These are phyloP conservation scores for Brachionus rotundiformis DNA, from an alignment of 1,140 invertebrate species.

Conservation along the genomic window DNA sequence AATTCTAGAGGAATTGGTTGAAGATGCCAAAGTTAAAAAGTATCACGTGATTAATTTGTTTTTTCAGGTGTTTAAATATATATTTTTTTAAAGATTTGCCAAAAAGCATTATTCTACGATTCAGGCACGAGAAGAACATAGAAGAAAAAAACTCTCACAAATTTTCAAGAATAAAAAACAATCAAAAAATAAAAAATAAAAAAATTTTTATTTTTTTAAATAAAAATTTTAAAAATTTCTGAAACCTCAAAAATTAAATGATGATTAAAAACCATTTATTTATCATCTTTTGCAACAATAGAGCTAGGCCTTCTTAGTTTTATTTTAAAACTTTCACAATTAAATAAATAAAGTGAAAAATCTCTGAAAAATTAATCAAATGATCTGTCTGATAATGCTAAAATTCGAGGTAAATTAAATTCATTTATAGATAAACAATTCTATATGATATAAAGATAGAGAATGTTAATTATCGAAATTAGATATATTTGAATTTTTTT, in stretches of 20 bases:
- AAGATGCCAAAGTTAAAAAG: slow-evolving; percentile 81
- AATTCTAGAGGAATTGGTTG: slow-evolving; percentile 85
- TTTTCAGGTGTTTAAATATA: background rate
- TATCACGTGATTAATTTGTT: slow-evolving; percentile 62
- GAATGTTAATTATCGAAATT: too few species aligned
- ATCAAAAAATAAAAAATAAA: slow-evolving; percentile 15
- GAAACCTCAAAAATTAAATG: background rate
- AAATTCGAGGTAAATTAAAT: too few species aligned
- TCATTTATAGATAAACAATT: too few species aligned
- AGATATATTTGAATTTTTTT: too few species aligned
- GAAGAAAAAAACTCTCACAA: slow-evolving; percentile 35
- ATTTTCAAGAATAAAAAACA: slow-evolving; percentile 49
- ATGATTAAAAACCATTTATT: background rate
- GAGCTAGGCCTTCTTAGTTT: too few species aligned
- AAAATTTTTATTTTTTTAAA: slow-evolving; percentile 26
- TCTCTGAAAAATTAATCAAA: too few species aligned
- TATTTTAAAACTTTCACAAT: too few species aligned
- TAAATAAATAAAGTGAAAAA: too few species aligned
- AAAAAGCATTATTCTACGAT: slow-evolving; percentile 49
- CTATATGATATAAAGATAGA: too few species aligned
- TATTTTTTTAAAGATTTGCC: slow-evolving; percentile 29
- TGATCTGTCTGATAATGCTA: too few species aligned
- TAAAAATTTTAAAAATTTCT: slow-evolving; percentile 15
- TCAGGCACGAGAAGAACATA: slow-evolving; percentile 41
- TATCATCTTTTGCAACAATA: background rate